Conservation (phyloP, 1,140 invertebrate genomes). For the Orius insidiosus region DNA sequence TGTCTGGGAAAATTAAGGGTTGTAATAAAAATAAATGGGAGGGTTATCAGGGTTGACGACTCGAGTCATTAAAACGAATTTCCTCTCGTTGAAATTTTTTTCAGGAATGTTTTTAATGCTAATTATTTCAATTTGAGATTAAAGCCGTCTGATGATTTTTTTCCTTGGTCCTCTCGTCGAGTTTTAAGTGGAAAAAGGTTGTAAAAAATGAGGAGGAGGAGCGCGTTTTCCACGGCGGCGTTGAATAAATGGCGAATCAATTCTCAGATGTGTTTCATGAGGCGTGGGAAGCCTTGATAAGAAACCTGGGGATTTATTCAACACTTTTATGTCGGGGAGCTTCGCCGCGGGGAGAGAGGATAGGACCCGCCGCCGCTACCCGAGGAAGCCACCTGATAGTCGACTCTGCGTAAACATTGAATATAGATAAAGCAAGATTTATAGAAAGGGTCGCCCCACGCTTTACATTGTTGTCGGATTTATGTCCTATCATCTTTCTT, state of each 20-base stretch:
- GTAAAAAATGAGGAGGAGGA: not conserved
- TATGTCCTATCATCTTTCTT: slow-evolving; percentile 10
- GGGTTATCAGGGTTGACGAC: too few species aligned
- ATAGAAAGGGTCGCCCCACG: slow-evolving; percentile 3
- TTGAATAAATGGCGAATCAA: slow-evolving; percentile 7
- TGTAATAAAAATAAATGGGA: too few species aligned
- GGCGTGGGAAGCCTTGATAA: slow-evolving; percentile 7
- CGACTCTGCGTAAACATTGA: slow-evolving; percentile 8
- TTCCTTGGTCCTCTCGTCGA: too few species aligned
- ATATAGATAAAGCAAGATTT: slow-evolving; percentile 10
- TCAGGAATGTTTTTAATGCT: too few species aligned
- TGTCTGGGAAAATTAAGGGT: too few species aligned
- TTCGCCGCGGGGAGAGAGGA: too few species aligned
- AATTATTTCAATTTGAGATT: too few species aligned
- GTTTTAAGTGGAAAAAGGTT: too few species aligned
- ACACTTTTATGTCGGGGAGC: slow-evolving; percentile 5
- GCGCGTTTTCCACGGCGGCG: not conserved
- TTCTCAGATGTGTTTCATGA: slow-evolving; percentile 9
- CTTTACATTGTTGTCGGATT: slow-evolving; percentile 8
- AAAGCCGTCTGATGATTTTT: too few species aligned
- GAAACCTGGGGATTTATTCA: slow-evolving; percentile 6
- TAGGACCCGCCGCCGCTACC: not conserved
- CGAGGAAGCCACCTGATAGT: slow-evolving; percentile 8
- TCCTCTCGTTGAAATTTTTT: too few species aligned
- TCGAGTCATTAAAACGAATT: too few species aligned